These are phyloP conservation scores for Lamprotornis superbus DNA, from an alignment of 2,113 vertebrate species.

Conservation along the genomic window DNA sequence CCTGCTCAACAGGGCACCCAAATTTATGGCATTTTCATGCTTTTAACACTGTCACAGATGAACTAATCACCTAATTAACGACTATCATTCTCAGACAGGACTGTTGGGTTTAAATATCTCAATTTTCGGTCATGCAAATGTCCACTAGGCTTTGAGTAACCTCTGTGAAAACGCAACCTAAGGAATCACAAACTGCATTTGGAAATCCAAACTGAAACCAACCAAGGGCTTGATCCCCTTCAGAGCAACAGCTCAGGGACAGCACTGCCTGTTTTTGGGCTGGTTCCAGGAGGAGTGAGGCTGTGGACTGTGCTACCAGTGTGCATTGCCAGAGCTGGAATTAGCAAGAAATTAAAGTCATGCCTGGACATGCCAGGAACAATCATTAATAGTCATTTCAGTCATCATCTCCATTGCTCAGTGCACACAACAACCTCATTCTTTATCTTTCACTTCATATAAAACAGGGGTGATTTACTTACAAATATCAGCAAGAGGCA, in stretches of 20 bases:
- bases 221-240: background rate
- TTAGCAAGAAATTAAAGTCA: background rate
- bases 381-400: background rate
- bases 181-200: background rate
- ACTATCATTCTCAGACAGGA: fast-evolving
- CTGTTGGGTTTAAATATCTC: background rate
- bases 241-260: background rate
- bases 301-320: background rate
- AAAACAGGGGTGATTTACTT: background rate
- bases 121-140: background rate
- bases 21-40: background rate
- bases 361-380: background rate
- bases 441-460: background rate
- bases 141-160: background rate
- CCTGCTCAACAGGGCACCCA: background rate
- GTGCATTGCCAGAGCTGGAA: background rate
- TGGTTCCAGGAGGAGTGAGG: background rate
- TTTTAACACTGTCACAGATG: background rate
- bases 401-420: background rate
- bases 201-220: background rate
- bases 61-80: background rate
- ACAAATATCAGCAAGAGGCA: background rate
- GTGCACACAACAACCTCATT: background rate
- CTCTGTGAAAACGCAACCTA: background rate
- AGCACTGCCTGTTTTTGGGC: background rate